Conservation (phyloP, 2,113 vertebrate genomes). For the Australoheros scitulus region DNA sequence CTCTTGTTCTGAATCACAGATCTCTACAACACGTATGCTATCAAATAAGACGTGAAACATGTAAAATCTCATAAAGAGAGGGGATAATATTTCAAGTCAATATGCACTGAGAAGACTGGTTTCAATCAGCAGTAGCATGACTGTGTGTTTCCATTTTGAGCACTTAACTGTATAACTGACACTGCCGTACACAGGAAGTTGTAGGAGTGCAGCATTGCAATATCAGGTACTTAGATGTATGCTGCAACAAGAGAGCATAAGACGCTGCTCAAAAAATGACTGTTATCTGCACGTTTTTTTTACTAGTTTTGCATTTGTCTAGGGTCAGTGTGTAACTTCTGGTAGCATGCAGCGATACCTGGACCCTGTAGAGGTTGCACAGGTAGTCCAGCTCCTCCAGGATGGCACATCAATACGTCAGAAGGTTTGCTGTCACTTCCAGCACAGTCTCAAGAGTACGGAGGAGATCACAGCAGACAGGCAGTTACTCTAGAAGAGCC, state of each 20-base stretch:
- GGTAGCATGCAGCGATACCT: too few relatives aligned
- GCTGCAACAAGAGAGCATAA: background rate
- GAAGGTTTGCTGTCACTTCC: too few relatives aligned
- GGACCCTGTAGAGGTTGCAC: too few relatives aligned
- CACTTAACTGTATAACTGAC: background rate
- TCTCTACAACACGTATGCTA: background rate
- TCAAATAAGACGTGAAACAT: background rate
- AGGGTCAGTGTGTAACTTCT: too few relatives aligned
- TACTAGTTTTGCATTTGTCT: too few relatives aligned
- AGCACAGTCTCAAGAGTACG: too few relatives aligned
- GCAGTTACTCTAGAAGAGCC: too few relatives aligned
- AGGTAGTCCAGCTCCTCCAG: too few relatives aligned
- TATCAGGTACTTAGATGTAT: background rate
- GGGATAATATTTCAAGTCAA: background rate
- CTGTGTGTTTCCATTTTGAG: background rate
- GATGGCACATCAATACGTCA: too few relatives aligned
- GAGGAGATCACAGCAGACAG: too few relatives aligned
- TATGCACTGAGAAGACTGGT: background rate
- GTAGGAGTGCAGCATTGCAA: background rate
- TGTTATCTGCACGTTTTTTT: too few relatives aligned
- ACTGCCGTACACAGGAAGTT: background rate
- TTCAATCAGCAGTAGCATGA: background rate
- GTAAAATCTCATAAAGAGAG: conserved; percentile 1
- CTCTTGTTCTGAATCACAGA: background rate
- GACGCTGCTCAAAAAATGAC: too few relatives aligned